Percentiles rank a stretch among this genome's conserved stretches.
Evolutionary conservation across 2,888 invertebrate genomes (phyloP).

Genomic region (Acronicta psi): DNA sequence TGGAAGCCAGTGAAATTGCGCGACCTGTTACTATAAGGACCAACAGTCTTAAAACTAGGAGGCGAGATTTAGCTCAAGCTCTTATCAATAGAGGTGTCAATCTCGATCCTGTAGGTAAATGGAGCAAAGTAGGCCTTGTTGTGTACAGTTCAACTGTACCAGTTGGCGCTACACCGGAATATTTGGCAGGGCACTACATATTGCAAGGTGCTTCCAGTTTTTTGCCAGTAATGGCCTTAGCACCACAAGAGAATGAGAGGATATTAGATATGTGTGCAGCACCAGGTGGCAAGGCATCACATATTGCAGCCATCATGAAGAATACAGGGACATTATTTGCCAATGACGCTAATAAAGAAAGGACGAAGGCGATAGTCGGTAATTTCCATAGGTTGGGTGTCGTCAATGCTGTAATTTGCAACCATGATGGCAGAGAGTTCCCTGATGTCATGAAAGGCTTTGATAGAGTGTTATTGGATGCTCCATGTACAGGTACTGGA

Average conservation of each 20-base stretch:
- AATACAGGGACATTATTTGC: conserved; percentile 98
- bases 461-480: conserved; percentile 98
- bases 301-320: conserved; percentile 99
- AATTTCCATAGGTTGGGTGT: conserved; percentile 99
- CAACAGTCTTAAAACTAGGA: conserved; percentile 97
- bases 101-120: conserved; percentile 99
- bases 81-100: conserved; percentile 99
- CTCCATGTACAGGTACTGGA: conserved; percentile 99
- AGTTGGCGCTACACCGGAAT: conserved; percentile 99
- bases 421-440: conserved; percentile 96
- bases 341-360: conserved; percentile 97
- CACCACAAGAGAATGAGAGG: conserved; percentile 98
- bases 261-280: conserved; percentile 99
- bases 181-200: conserved; percentile 99
- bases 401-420: conserved; percentile 96
- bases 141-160: conserved; percentile 99
- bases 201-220: conserved; percentile 99
- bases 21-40: conserved; percentile 98
- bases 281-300: conserved; percentile 99
- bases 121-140: conserved; percentile 99
- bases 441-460: conserved; percentile 96
- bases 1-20: conserved; percentile 98
- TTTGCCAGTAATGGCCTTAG: conserved; percentile 98
- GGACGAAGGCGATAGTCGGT: conserved; percentile 97
- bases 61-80: conserved; percentile 97